Base-by-base conservation (phyloP, 2,888 invertebrate species). In the Danaus chrysippus region DNA sequence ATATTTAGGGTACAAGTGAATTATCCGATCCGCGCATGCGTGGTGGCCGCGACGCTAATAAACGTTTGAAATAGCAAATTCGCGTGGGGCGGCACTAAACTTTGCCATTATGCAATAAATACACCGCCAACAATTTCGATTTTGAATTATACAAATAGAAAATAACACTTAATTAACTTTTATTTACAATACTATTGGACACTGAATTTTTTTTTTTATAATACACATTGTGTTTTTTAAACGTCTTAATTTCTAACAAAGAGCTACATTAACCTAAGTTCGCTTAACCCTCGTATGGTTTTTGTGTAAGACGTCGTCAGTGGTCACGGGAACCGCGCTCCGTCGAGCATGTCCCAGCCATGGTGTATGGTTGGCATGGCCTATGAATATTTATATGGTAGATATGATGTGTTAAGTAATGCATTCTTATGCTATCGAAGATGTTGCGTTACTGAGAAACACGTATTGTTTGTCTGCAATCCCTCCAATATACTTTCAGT, bases 21-120 rank as follows among this genome's bases (percentile, higher is more conserved):
- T 86, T 90, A 86, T 79, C 75, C 70, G 76, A 82, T 78, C 80
- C 83, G 86, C 87, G 89, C 90, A 90, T 88, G 90, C 90, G 89
- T 86, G 87, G 87, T 87, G 87, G 86, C 83, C 87, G 80, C 80
- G 76, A 66, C 65, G 70, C 56, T 71, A 86, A 85, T 83, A 82
- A 79, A 78, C 74, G 70, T 73, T 71, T 76, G 75, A 78, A 84
- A 84, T 84, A 82, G 75, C 75, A 70, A 78, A 81, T 81, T 84
- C 81, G 81, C 81, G 86, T 85, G 86, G 83, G 86, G 82, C 11
- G 17, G 11, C n/a, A 49, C 17, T 11, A 17, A 17, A 17, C 11
- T 49, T 15, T 8, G 23, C 23, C 6, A 34, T 34, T 34, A 34
- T 34, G 8, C 23, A 34, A 34, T 34, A 34, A 34, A 34, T 34